Evolutionary conservation across 2,888 invertebrate species (phyloP).

Genomic region (Neoitamus cyanurus): DNA sequence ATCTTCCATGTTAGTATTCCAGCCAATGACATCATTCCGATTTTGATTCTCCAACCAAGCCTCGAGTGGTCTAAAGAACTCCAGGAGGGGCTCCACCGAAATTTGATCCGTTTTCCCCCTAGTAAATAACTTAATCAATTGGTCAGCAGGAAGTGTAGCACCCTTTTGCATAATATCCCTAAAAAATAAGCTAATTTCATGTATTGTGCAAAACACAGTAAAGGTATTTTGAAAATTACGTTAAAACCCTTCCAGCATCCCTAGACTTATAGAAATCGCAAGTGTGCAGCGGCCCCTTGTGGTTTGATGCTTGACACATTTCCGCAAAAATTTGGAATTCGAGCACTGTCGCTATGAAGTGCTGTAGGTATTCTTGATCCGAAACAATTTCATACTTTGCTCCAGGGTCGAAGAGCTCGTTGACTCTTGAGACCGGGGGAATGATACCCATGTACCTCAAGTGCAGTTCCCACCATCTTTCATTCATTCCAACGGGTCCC

Average conservation of each 20-base stretch:
- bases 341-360: slow-evolving; percentile 83
- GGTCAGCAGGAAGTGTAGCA: slow-evolving; percentile 75
- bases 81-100: slow-evolving; percentile 80
- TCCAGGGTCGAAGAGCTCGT: slow-evolving; percentile 84
- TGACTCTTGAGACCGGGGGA: slow-evolving; percentile 76
- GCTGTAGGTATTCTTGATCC: slow-evolving; percentile 78
- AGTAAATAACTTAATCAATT: slow-evolving; percentile 78
- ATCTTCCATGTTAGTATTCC: slow-evolving; percentile 77
- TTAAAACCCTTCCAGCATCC: slow-evolving; percentile 80
- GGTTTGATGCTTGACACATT: slow-evolving; percentile 78
- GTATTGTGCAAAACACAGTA: neutral
- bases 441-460: slow-evolving; percentile 79
- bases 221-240: slow-evolving; percentile 66
- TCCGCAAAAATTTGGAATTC: slow-evolving; percentile 89
- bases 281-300: slow-evolving; percentile 78
- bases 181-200: slow-evolving; percentile 55
- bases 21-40: slow-evolving; percentile 77
- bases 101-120: slow-evolving; percentile 77
- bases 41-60: slow-evolving; percentile 83
- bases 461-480: slow-evolving; percentile 81
- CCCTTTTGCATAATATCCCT: slow-evolving; percentile 78
- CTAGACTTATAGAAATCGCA: slow-evolving; percentile 85
- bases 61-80: slow-evolving; percentile 84
- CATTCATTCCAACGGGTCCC: slow-evolving; percentile 77
- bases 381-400: slow-evolving; percentile 85